Percentiles rank a stretch among this genome's conserved stretches.
phyloP scores from a whole-genome alignment of 2,113 vertebrate species.

The Calyptomena viridis region DNA sequence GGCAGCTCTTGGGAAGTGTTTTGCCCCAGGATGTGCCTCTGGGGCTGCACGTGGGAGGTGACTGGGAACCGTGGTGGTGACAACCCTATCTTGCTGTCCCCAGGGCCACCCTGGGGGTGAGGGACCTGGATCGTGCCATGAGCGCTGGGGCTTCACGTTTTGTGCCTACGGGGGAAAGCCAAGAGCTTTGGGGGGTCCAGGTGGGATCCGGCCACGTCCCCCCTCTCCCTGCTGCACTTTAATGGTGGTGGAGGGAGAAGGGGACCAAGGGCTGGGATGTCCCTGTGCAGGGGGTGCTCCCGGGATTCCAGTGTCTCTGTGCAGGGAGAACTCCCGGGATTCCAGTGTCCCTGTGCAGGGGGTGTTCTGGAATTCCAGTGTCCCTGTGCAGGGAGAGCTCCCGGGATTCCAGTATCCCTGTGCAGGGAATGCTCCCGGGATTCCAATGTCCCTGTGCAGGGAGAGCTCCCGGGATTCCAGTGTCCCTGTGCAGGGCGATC shows the following conservation, averaged over 20 bases:
- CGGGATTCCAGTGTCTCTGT: no score
- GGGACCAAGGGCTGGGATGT: neutral
- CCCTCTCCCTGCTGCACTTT: constrained; percentile 61
- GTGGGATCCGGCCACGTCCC: neutral
- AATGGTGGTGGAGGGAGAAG: neutral
- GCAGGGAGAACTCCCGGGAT: no score
- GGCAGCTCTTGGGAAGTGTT: neutral
- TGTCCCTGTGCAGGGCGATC: no score
- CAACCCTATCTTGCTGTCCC: neutral
- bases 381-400: no score
- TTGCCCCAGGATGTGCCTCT: neutral
- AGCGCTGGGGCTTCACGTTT: fast-evolving
- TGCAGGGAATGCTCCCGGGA: no score
- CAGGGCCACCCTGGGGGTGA: neutral
- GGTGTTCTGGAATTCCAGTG: no score
- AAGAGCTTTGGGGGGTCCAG: neutral
- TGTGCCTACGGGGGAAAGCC: neutral
- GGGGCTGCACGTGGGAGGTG: neutral
- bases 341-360: no score
- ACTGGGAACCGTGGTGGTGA: fast-evolving
- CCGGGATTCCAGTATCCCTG: no score
- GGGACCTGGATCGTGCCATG: fast-evolving
- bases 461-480: no score
- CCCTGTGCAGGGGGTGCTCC: neutral
- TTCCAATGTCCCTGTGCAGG: no score